Evolutionary conservation across 2,113 vertebrate species (phyloP), one percentile per base, ranked within the genome.

Genomic region (Charadrius vociferus): DNA sequence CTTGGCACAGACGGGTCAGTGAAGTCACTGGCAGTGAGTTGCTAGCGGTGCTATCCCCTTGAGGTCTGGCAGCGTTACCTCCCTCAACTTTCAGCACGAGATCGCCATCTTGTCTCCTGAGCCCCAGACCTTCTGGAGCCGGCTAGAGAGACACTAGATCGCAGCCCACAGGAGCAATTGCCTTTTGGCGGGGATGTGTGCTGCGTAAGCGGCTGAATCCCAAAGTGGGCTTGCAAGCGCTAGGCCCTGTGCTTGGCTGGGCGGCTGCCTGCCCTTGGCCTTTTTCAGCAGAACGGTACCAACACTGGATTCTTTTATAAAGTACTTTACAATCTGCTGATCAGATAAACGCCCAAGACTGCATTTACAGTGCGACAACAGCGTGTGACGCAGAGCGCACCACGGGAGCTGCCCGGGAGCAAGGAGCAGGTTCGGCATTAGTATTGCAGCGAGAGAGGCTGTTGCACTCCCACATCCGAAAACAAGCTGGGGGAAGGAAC

Each of bases 341-440:
- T 75, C 3, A 75, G 55, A 23, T 45, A 50, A 81, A 58, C 45
- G 29, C 18, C 53, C 37, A 6, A 59, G 71, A 32, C 41, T 71
- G 16, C 20, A 14, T 21, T 0, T 67, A 55, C 61, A 37, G 59
- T 9, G 37, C 62, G 77, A 43, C 24, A 14, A 13, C n/a, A 74
- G 45, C 77, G 1, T 10, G 9, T 5, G 36, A 49, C 34, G 20
- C 3, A 5, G 30, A n/a, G 34, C 0, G 0, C 7, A 27, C 34
- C 37, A 17, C 0, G 9, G 4, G 29, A 90, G 49, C 75, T 72
- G 53, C 62, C 39, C 20, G 59, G 53, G 29, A 71, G 56, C 70
- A 45, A 62, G 55, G 24, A 58, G 24, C 27, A 66, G 47, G 30
- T 6, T 62, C 68, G 12, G 19, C 7, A 14, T 55, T 17, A 45